Evolutionary conservation across 2,797 vertebrate species (phyloP), one percentile per base, ranked within the genome.

Genomic region (Limosa lapponica): DNA sequence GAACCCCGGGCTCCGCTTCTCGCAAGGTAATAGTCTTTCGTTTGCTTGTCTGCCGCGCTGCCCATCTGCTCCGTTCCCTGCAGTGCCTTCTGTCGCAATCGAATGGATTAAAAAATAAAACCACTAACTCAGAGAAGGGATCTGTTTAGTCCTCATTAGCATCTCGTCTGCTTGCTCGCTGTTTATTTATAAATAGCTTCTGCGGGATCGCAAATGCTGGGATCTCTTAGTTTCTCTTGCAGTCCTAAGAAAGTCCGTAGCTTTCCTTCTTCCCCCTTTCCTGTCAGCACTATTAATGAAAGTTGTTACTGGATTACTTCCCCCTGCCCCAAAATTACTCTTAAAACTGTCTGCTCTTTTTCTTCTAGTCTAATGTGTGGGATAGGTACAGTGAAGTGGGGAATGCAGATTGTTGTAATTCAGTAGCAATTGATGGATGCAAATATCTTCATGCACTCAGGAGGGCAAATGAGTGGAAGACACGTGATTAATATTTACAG

Each of bases 401-500:
- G 43, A 32, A 3, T 6, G 51, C 66, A n/a, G 83, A 2, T 13
- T 13, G 43, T 20, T 81, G 0, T 2, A 19, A 13, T 61, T 55
- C 54, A 46, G 65, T 51, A 25, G 37, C 32, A 6, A 87, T 34
- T 22, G 48, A 28, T 72, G 73, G n/a, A 30, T 78, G 75, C 62
- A 22, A 18, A 28, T 25, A 32, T 22, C 65, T 48, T 37, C 48
- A 5, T 69, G 85, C 34, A 0, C n/a, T 61, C 24, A 2, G 62
- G 85, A 69, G 94, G 58, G 32, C 65, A 54, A 59, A 64, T 30
- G 71, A 66, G 84, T 82, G 66, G 72, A 59, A 74, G 65, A 28
- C 95, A 65, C 48, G 57, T 90, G 95, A 89, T 83, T 81, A 54
- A 58, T 94, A 95, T 93, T 89, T 86, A 78, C 85, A 86, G 69